phyloP scores from a whole-genome alignment of 2,113 vertebrate species.

The Elachura formosa region DNA sequence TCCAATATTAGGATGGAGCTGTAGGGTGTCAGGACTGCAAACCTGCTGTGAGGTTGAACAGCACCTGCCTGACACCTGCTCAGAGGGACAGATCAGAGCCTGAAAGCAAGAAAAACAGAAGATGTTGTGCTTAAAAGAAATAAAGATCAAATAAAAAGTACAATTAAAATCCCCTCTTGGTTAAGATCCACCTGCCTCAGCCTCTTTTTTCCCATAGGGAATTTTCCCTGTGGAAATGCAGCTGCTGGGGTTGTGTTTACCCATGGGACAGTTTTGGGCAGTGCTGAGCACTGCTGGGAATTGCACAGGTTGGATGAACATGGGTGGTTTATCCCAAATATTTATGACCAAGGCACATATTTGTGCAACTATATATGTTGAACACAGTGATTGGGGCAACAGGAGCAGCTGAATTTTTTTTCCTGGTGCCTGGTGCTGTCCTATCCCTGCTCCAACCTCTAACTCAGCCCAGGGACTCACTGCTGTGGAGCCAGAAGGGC shows the following conservation, averaged over 20 bases:
- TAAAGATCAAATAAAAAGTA: neutral
- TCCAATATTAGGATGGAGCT: neutral
- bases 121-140: neutral
- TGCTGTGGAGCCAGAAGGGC: neutral
- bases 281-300: neutral
- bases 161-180: neutral
- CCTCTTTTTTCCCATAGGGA: neutral
- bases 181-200: neutral
- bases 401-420: neutral
- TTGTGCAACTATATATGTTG: accelerated
- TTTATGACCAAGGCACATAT: neutral
- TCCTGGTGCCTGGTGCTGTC: neutral
- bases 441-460: neutral
- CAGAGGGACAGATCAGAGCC: neutral
- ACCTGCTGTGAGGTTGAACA: neutral
- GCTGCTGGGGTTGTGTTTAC: neutral
- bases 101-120: neutral
- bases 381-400: neutral
- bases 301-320: neutral
- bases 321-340: neutral
- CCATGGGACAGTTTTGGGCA: neutral
- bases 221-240: neutral
- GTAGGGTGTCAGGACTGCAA: neutral
- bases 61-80: constrained; percentile 27
- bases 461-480: neutral